These are phyloP conservation scores for Philereme vetulata DNA, from an alignment of 2,888 invertebrate species.

Conservation along the genomic window DNA sequence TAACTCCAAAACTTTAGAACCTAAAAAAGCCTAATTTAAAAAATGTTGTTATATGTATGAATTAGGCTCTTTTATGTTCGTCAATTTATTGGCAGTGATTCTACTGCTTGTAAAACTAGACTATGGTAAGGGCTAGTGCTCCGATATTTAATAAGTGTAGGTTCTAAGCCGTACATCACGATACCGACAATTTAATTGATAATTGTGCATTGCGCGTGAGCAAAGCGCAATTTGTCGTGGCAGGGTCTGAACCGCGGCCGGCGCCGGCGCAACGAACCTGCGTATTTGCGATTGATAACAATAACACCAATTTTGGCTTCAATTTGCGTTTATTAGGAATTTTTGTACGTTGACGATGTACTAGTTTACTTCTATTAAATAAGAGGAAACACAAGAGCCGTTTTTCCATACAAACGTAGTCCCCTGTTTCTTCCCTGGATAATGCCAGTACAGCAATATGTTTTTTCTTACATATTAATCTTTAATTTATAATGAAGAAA, in stretches of 20 bases:
- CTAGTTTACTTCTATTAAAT: too few relatives aligned
- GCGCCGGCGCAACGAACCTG: constrained; percentile 21
- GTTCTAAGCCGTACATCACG: constrained; percentile 42
- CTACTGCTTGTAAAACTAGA: constrained; percentile 6
- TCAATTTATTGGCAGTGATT: neutral
- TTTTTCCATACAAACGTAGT: too few relatives aligned
- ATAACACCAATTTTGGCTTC: neutral
- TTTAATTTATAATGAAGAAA: too few relatives aligned
- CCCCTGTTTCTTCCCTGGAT: too few relatives aligned
- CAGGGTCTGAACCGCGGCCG: constrained; percentile 29
- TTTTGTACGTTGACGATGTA: too few relatives aligned
- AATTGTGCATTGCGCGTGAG: constrained; percentile 47
- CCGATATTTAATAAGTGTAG: constrained; percentile 36
- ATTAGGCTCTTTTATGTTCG: neutral
- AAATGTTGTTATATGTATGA: too few relatives aligned
- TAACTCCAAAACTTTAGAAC: too few relatives aligned
- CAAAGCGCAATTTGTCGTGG: constrained; percentile 39
- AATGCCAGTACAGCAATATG: too few relatives aligned
- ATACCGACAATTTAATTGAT: constrained; percentile 55
- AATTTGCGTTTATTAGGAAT: neutral
- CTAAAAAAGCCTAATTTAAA: too few relatives aligned
- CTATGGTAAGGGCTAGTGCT: constrained; percentile 25
- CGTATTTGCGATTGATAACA: constrained; percentile 3
- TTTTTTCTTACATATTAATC: too few relatives aligned
- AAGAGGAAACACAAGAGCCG: too few relatives aligned